Conservation (phyloP, 2,113 vertebrate genomes). For the Ictalurus furcatus region DNA sequence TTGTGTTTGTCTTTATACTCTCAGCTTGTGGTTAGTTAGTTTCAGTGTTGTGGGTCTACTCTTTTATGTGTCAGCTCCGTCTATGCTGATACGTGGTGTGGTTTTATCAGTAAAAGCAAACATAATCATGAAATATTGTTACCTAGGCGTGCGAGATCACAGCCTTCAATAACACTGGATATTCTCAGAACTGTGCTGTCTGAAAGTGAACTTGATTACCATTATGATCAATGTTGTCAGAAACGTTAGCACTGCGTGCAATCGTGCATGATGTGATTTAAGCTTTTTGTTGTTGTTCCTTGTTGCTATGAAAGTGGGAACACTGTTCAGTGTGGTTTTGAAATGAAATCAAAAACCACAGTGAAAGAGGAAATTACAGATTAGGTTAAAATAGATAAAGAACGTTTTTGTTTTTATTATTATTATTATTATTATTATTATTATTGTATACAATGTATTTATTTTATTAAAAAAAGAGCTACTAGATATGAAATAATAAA, state of each 20-base stretch:
- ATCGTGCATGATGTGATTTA: background rate
- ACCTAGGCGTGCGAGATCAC: background rate
- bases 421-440: background rate
- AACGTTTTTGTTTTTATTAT: background rate
- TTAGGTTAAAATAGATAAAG: background rate
- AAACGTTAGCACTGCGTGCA: background rate
- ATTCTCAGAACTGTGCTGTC: background rate
- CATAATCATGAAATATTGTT: background rate
- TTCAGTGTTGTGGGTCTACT: background rate
- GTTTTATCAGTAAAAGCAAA: background rate
- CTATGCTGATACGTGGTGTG: background rate
- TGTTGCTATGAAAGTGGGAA: background rate
- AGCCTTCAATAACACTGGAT: background rate
- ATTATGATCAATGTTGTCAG: no score
- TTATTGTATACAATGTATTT: background rate
- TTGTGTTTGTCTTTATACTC: no score
- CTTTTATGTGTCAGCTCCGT: background rate
- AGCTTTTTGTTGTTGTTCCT: background rate
- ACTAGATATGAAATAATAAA: background rate
- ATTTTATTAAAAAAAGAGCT: background rate
- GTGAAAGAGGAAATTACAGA: background rate
- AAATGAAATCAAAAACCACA: background rate
- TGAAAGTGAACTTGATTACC: background rate
- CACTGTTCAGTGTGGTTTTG: background rate
- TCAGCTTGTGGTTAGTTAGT: constrained; percentile 15